Conservation (phyloP, 2,888 invertebrate species). For the Pyrochroa serraticornis region DNA sequence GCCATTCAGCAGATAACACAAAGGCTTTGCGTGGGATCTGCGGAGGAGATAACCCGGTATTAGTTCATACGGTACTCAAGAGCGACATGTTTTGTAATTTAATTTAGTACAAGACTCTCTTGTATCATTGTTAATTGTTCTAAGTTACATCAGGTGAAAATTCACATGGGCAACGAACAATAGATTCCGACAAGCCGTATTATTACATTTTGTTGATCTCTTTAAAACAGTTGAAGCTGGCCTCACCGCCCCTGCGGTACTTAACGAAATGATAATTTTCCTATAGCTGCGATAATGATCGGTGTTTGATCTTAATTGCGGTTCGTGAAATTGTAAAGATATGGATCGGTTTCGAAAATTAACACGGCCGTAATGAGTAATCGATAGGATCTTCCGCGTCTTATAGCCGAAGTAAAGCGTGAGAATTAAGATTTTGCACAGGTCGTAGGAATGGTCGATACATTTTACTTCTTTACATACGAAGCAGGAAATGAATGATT, state of each 20-base stretch:
- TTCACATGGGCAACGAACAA: too few species aligned
- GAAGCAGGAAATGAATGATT: constrained; percentile 27
- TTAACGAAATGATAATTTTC: constrained; percentile 18
- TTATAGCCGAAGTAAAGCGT: constrained; percentile 21
- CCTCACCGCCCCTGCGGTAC: neutral
- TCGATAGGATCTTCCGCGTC: constrained; percentile 32
- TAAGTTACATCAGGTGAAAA: too few species aligned
- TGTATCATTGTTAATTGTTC: constrained; percentile 1
- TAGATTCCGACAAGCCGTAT: too few species aligned
- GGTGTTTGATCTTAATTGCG: constrained; percentile 19
- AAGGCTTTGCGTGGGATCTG: too few species aligned
- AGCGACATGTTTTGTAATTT: too few species aligned
- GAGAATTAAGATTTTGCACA: constrained; percentile 17
- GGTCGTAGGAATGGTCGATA: too few species aligned
- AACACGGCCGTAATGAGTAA: constrained; percentile 31
- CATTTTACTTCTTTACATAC: neutral
- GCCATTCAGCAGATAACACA: too few species aligned
- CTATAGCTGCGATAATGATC: constrained; percentile 9
- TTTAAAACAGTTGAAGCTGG: too few species aligned
- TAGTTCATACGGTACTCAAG: too few species aligned
- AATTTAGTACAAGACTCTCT: neutral
- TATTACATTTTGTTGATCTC: too few species aligned
- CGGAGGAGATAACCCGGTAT: too few species aligned
- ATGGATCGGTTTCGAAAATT: constrained; percentile 20
- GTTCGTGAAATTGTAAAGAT: constrained; percentile 17